Evolutionary conservation across 1,140 invertebrate genomes (phyloP).

Genomic region (Temnothorax nylanderi): DNA sequence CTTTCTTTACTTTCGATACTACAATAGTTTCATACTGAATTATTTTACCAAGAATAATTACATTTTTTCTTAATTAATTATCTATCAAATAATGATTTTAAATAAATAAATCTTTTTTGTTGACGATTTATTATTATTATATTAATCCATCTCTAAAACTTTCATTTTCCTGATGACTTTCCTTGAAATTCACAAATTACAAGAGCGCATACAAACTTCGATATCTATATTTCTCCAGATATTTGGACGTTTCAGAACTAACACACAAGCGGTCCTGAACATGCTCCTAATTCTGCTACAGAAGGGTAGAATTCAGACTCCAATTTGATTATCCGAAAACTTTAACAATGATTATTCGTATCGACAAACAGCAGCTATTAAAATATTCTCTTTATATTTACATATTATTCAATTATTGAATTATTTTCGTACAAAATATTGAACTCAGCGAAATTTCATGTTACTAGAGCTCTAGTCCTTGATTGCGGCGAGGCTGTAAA

Average conservation of each 20-base stretch:
- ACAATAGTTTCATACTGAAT: not conserved
- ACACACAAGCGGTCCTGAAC: not conserved
- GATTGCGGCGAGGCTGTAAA: not conserved
- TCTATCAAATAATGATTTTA: not conserved
- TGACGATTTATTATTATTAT: not conserved
- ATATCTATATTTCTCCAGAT: not conserved
- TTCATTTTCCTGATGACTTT: not conserved
- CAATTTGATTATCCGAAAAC: conserved; percentile 18
- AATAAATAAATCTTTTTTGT: not conserved
- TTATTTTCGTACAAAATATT: not conserved
- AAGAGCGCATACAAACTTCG: not conserved
- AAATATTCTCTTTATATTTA: not conserved
- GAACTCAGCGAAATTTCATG: not conserved
- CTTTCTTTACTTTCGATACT: not conserved
- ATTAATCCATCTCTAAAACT: not conserved
- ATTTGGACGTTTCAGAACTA: not conserved
- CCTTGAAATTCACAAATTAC: not conserved
- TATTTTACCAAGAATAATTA: not conserved
- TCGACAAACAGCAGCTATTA: not conserved
- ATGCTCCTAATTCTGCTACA: not conserved
- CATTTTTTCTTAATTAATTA: not conserved
- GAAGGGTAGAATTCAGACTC: not conserved
- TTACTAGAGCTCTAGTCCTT: not conserved
- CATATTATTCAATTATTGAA: not conserved
- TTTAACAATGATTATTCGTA: not conserved